These are phyloP conservation scores for Zygogramma bicolorata DNA, from an alignment of 2,888 invertebrate species.

Conservation along the genomic window DNA sequence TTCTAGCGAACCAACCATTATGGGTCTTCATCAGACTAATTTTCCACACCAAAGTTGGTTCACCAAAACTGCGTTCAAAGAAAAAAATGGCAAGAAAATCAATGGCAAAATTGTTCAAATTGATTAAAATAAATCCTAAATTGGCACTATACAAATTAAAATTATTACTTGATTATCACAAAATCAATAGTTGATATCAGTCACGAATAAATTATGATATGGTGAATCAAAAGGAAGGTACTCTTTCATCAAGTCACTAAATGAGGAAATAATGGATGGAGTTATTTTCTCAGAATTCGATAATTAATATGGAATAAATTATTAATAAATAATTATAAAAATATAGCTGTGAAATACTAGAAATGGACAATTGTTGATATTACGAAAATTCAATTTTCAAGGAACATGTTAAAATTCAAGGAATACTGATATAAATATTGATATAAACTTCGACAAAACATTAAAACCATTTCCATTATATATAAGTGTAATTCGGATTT, in stretches of 20 bases:
- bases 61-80: neutral
- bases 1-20: neutral
- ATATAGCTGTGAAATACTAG: conserved; percentile 2
- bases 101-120: conserved; percentile 25
- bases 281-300: neutral
- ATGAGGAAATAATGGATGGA: neutral
- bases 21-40: neutral
- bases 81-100: conserved; percentile 33
- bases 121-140: conserved; percentile 23
- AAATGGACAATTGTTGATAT: neutral
- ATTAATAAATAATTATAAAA: conserved; percentile 11
- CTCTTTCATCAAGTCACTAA: neutral
- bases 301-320: conserved; percentile 1
- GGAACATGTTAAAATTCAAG: neutral
- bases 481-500: neutral
- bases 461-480: neutral
- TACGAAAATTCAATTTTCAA: conserved; percentile 3
- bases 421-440: neutral
- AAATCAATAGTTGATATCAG: conserved; percentile 14
- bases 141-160: conserved; percentile 31
- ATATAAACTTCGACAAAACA: neutral
- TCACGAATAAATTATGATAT: neutral
- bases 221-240: neutral
- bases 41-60: neutral
- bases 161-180: conserved; percentile 14